Evolutionary conservation across 2,113 vertebrate genomes (phyloP), one percentile per base, ranked within the genome.

Genomic region (Myotis yumanensis): DNA sequence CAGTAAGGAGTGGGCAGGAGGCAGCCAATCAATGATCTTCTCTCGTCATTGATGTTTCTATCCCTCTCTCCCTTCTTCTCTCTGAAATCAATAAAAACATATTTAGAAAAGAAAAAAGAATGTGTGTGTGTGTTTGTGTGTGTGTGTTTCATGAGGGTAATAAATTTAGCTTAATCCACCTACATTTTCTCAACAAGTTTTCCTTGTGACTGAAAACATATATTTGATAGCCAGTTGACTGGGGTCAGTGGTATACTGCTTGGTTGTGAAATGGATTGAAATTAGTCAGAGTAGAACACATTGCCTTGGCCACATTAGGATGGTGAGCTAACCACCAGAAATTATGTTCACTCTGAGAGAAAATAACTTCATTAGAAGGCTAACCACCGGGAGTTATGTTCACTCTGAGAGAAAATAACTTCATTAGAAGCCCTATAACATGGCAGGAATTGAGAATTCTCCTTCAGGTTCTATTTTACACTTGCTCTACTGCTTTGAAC

Each of bases 401-500:
- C 25, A 59, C 28, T 88, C 66, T 64, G 28, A 85, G 35, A 79
- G 30, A 62, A 90, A 95, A 64, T 71, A 89, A 88, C 30, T 51
- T 77, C 48, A 52, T 77, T n/a, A 73, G 37, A 66, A 73, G 35
- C 14, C 72, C 30, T 86, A 15, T 48, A 90, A 51, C 22, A 35
- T 37, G 57, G 16, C 90, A 20, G 37, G 40, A 91, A 69, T 12
- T 82, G 54, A 95, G 32, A 94, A 94, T 79, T 81, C 51, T 82
- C 77, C 85, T 90, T 86, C 76, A 81, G 52, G 25, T 93, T 92
- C 62, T 48, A 25, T 79, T 66, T 84, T 92, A 80, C 40, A 81
- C 22, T 59, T 91, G 88, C 11, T 66, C 35, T 83, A 75, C 77
- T 94, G 77, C 86, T 96, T 92, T 92, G 66, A 51, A 91, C 82